Evolutionary conservation across 2,113 vertebrate species (phyloP), one percentile per base, ranked within the genome.

Genomic region (Urocolius indicus): DNA sequence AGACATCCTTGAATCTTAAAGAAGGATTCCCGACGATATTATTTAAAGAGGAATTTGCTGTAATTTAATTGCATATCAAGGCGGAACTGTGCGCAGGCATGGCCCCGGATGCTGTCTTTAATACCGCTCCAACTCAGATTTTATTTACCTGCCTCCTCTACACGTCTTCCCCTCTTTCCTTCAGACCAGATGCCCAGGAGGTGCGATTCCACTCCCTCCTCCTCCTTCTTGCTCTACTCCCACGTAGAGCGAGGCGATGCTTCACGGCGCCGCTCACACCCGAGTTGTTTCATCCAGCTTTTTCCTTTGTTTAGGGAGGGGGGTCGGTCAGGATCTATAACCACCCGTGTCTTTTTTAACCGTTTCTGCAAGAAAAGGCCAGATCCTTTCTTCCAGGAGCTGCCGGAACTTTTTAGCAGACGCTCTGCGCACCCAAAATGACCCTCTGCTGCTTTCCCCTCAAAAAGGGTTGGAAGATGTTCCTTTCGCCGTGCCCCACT

Each of bases 141-240:
- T 98, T 98, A 98, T 98, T 98, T 97, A 97, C 97, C 97, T 98
- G 94, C 91, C 91, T 97, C 97, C 97, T 97, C 98, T 97, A 94
- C 97, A 93, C 97, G 89, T 75, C 52, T 46, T 97, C 96, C 97
- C 98, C 97, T 98, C 97, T 97, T 85, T 89, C 97, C 98, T 95
- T 98, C 95, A 96, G 95, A 97, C 97, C 96, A 97, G 98, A 96
- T 97, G 97, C 97, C 97, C 97, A 95, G 97, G 97, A 97, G 97
- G 97, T 98, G 97, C 90, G 87, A 97, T 91, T 95, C 96, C 97
- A 83, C 76, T 82, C 63, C 24, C 74, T 72, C 27, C 32, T 84
- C 30, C 2, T 63, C 5, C 20, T 67, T 22, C 59, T 63, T 48
- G 48, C 46, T 76, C 38, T 30, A 45, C 77, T 97, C 72, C 68